A percentile compares a stretch with the other conserved stretches of the same genome.
Evolutionary conservation across 2,888 invertebrate species (phyloP).

Genomic region (Rhagium mordax): DNA sequence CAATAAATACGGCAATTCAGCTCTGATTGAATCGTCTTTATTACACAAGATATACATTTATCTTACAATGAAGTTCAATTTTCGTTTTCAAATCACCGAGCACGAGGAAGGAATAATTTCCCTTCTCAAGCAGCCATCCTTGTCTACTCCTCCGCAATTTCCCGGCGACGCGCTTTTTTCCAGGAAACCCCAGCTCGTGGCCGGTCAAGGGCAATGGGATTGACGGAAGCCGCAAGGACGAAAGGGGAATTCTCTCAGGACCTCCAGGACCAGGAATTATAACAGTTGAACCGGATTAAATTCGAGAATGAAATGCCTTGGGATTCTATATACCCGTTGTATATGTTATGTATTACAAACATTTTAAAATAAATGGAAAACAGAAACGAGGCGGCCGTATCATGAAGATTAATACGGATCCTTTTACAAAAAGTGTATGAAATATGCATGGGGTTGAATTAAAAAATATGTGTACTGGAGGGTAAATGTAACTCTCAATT

Average conservation of each 20-base stretch:
- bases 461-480: neutral
- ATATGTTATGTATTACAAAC: neutral
- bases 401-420: neutral
- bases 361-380: slow-evolving; percentile 13
- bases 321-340: neutral
- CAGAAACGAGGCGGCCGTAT: neutral
- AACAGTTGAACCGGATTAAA: slow-evolving; percentile 32
- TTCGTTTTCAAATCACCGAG: neutral
- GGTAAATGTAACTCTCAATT: neutral
- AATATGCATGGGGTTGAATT: neutral
- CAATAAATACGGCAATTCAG: neutral
- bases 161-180: slow-evolving; percentile 54
- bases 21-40: slow-evolving; percentile 11
- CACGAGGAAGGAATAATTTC: slow-evolving; percentile 21
- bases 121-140: slow-evolving; percentile 27
- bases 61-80: slow-evolving; percentile 14
- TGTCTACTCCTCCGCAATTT: slow-evolving; percentile 55
- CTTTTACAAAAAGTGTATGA: neutral
- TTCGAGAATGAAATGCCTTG: slow-evolving; percentile 25
- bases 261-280: slow-evolving; percentile 25
- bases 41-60: slow-evolving; percentile 24
- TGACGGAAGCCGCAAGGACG: slow-evolving; percentile 36
- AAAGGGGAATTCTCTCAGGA: slow-evolving; percentile 33
- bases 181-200: slow-evolving; percentile 60
- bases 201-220: slow-evolving; percentile 61